A percentile compares a stretch with the other conserved stretches of the same genome.
Evolutionary conservation across 2,113 vertebrate species (phyloP).

Genomic region (Malurus elegans): DNA sequence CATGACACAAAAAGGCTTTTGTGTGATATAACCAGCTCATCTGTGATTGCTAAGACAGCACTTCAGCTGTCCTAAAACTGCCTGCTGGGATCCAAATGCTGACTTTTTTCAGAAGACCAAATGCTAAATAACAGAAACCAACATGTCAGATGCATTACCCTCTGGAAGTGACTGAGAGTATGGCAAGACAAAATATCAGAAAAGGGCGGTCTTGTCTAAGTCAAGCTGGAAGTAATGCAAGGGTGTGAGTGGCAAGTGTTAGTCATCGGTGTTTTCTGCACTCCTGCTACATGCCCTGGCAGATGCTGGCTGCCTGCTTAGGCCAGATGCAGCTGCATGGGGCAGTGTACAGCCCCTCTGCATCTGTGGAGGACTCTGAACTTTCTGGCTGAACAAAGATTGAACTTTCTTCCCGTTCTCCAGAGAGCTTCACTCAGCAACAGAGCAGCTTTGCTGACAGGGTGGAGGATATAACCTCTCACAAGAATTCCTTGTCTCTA

Average conservation of each 20-base stretch:
- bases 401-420: not conserved
- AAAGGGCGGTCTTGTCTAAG: not conserved
- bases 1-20: slow-evolving; percentile 28
- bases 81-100: not conserved
- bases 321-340: not conserved
- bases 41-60: not conserved
- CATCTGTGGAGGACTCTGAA: not conserved
- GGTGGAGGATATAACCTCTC: not conserved
- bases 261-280: not conserved
- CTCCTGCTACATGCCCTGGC: not conserved
- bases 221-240: not conserved
- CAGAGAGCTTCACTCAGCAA: not conserved
- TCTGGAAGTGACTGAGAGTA: not conserved
- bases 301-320: not conserved
- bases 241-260: not conserved
- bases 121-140: not conserved
- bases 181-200: not conserved
- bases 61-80: not conserved
- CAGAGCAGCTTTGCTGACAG: rapidly evolving
- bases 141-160: not conserved
- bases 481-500: not conserved
- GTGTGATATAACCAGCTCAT: not conserved
- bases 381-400: not conserved
- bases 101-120: not conserved
- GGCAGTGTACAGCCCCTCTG: not conserved